phyloP scores from a whole-genome alignment of 2,797 vertebrate genomes.

The Manis pentadactyla region DNA sequence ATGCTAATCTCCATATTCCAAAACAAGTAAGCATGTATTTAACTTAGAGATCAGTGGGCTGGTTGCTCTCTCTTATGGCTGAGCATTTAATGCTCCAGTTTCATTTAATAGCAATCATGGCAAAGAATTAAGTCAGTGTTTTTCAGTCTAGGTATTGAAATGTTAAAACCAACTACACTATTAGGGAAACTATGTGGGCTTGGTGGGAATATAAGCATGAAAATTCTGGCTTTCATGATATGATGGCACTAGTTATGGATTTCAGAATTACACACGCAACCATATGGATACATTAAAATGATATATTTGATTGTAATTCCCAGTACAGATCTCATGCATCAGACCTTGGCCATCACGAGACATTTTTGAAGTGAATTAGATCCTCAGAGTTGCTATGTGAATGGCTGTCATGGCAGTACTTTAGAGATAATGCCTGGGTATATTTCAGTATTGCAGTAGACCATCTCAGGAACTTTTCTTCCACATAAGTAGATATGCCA shows the following conservation, averaged over 20 bases:
- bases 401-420: not conserved
- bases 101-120: not conserved
- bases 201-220: not conserved
- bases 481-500: not conserved
- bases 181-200: not conserved
- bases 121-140: conserved; percentile 41
- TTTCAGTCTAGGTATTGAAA: not conserved
- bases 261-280: not conserved
- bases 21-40: not conserved
- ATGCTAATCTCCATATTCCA: not conserved
- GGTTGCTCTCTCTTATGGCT: not conserved
- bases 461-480: conserved; percentile 36
- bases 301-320: conserved; percentile 14
- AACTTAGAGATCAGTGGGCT: not conserved
- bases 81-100: not conserved
- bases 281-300: not conserved
- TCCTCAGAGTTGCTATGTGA: not conserved
- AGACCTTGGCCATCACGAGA: not conserved
- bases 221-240: conserved; percentile 12
- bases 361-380: not conserved
- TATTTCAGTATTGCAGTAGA: conserved; percentile 10
- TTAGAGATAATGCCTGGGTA: not conserved
- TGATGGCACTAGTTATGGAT: conserved; percentile 13
- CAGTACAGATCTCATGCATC: not conserved
- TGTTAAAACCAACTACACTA: conserved; percentile 5